Evolutionary conservation across 2,797 vertebrate species (phyloP).

Genomic region (Spatula versicolor): DNA sequence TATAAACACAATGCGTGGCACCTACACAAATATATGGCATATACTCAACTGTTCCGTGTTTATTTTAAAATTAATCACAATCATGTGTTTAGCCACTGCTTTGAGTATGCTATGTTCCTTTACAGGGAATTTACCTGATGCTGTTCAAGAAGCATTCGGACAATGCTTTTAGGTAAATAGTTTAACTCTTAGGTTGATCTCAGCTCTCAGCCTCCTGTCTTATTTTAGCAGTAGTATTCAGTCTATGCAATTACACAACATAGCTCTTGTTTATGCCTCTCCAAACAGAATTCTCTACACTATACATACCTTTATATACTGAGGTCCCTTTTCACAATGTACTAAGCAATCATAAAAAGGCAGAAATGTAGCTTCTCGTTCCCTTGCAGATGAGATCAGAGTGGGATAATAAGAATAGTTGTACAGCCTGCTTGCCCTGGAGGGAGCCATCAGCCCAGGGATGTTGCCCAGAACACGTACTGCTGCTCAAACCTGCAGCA

Average conservation of each 20-base stretch:
- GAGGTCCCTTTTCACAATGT: not conserved
- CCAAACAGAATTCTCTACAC: not conserved
- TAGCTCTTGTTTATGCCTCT: not conserved
- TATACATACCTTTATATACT: not conserved
- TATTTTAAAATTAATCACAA: not conserved
- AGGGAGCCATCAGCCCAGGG: not conserved
- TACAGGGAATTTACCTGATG: not conserved
- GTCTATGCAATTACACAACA: not conserved
- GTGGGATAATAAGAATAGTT: not conserved
- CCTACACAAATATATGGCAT: not conserved
- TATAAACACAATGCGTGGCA: not conserved
- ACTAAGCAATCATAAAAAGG: not conserved
- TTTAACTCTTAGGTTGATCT: not conserved
- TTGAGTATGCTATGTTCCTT: not conserved
- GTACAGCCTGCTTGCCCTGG: not conserved
- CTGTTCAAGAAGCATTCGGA: not conserved
- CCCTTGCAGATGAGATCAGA: not conserved
- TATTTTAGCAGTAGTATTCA: not conserved
- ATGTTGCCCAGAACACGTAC: not conserved
- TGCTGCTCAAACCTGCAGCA: not conserved
- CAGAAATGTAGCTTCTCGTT: not conserved
- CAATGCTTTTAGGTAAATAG: not conserved
- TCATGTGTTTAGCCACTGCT: not conserved
- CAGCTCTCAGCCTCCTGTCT: not conserved
- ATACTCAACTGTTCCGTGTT: not conserved